These are phyloP conservation scores for Mechanitis messenoides DNA, from an alignment of 2,888 invertebrate species.

Conservation along the genomic window DNA sequence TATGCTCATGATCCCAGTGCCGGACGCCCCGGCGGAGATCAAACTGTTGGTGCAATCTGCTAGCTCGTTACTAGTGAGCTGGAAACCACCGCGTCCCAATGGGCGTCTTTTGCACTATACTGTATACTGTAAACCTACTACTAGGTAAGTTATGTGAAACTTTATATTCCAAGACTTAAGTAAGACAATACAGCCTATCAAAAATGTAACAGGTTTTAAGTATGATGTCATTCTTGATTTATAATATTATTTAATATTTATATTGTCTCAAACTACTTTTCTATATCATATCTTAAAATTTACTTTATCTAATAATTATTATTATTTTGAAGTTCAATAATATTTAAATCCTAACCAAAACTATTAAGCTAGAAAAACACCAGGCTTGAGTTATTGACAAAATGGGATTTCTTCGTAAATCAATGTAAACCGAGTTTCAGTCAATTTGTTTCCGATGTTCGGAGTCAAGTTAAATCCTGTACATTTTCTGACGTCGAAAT, in stretches of 20 bases:
- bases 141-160: conserved; percentile 51
- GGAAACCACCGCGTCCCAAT: conserved; percentile 90
- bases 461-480: conserved; percentile 3
- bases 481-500: conserved; percentile 5
- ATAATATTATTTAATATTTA: too few relatives aligned
- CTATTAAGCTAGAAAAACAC: not conserved
- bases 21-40: conserved; percentile 89
- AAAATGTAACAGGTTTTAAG: too few relatives aligned
- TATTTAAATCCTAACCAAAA: too few relatives aligned
- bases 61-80: conserved; percentile 87
- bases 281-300: too few relatives aligned
- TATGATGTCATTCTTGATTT: too few relatives aligned
- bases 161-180: too few relatives aligned
- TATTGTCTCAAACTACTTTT: too few relatives aligned
- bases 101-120: conserved; percentile 88
- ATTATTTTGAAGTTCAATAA: too few relatives aligned
- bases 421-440: conserved; percentile 7
- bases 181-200: not conserved
- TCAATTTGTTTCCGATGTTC: conserved; percentile 6
- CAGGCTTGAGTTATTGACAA: not conserved
- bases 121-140: conserved; percentile 79
- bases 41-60: conserved; percentile 88
- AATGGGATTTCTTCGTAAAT: conserved; percentile 1
- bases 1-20: conserved; percentile 72
- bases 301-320: too few relatives aligned